Base-by-base conservation (phyloP, 1,140 invertebrate genomes). In the Stegodyphus mimosarum region DNA sequence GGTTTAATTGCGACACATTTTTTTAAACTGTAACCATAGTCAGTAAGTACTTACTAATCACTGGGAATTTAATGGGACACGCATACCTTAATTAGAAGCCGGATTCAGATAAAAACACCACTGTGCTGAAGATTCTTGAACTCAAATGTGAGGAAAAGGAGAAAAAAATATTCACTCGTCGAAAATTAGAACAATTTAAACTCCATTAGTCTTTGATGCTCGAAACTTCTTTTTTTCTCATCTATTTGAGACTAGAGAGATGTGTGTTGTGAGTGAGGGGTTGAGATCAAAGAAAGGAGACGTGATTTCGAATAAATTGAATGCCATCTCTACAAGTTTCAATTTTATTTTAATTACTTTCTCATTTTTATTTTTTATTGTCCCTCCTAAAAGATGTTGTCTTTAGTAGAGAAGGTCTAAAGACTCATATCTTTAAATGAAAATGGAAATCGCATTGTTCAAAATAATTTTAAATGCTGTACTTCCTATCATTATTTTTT, bases 141-240 rank as follows among this genome's bases (percentile, higher is more conserved):
- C 15, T 60, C 15, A 60, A 60, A 60, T 60, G 55, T 9, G 55
- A 60, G 15, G 55, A 60, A 60, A 15, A 60, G 5, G 9, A 11
- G 55, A 60, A 15, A 60, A 33, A 33, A 33, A 33, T 33, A 33
- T 60, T 9, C 15, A 60, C 55, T 60, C 15, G 15, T 60, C 15
- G 55, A 60, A 60, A 60, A 60, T 60, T 60, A 60, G 55, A 60
- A 60, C 55, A 60, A 60, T 60, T 60, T 60, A 60, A 60, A 60
- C 15, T 60, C 55, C 55, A 60, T 60, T 60, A 60, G 55, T 60
- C 55, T 60, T 60, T 60, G 55, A 60, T 60, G 55, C 15, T 60
- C 55, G 55, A 9, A 60, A 9, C 1, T 60, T 60, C 55, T 60
- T 60, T 60, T 60, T 60, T 11, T 15, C 15, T 33, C 33, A 33